A percentile compares a stretch with the other conserved stretches of the same genome.
phyloP scores from a whole-genome alignment of 2,797 vertebrate genomes.

The Betta splendens region DNA sequence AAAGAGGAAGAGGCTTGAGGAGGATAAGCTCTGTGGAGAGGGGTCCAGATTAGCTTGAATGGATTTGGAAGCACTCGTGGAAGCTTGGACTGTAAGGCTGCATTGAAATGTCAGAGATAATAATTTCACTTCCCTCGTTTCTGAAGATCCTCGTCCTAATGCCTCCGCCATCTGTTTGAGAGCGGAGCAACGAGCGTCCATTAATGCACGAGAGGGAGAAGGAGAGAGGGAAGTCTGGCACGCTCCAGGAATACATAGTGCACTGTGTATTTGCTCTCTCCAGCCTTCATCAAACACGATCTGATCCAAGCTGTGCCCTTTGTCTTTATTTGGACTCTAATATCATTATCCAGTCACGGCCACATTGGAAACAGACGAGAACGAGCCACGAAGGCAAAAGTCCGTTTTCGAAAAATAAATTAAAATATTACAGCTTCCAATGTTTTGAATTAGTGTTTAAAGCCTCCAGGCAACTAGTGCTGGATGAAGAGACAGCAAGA shows the following conservation, averaged over 20 bases:
- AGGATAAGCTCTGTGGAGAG: slow-evolving; percentile 66
- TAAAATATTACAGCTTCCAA: slow-evolving; percentile 68
- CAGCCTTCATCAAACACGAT: slow-evolving; percentile 53
- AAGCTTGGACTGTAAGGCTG: slow-evolving; percentile 58
- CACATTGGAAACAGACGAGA: slow-evolving; percentile 66
- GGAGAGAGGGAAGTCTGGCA: slow-evolving; percentile 25
- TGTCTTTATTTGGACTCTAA: slow-evolving; percentile 59
- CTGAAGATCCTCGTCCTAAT: slow-evolving; percentile 50
- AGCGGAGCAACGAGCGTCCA: slow-evolving; percentile 38
- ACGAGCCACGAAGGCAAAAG: slow-evolving; percentile 51
- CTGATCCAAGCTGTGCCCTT: slow-evolving; percentile 59
- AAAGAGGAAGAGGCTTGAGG: slow-evolving; percentile 62
- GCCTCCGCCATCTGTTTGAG: slow-evolving; percentile 56
- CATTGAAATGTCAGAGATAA: slow-evolving; percentile 74
- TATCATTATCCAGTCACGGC: slow-evolving; percentile 61
- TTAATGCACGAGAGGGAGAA: slow-evolving; percentile 29
- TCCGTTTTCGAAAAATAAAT: slow-evolving; percentile 60
- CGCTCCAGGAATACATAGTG: slow-evolving; percentile 13
- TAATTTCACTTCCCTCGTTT: slow-evolving; percentile 60
- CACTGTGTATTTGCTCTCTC: slow-evolving; percentile 37
- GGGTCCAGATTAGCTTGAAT: slow-evolving; percentile 66
- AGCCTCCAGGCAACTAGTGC: slow-evolving; percentile 63
- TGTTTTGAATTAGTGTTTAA: slow-evolving; percentile 76
- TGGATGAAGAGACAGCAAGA: slow-evolving; percentile 45
- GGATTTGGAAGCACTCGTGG: slow-evolving; percentile 59